phyloP scores from a whole-genome alignment of 2,888 invertebrate species.

The Siphlonurus alternatus region DNA sequence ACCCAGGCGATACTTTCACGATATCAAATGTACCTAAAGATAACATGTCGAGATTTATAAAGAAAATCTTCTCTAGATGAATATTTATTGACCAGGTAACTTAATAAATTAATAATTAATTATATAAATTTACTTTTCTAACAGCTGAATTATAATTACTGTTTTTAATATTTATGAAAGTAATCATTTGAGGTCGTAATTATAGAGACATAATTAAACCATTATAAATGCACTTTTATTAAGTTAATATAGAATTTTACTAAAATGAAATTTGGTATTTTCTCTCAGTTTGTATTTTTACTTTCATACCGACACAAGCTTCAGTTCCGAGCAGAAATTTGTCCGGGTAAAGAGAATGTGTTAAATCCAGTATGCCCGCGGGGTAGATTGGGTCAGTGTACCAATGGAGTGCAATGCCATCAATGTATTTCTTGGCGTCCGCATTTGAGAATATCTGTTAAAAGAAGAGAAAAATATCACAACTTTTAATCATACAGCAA shows the following conservation, averaged over 20 bases:
- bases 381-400: slow-evolving; percentile 49
- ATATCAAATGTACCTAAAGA: slow-evolving; percentile 33
- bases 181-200: too few relatives aligned
- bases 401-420: slow-evolving; percentile 72
- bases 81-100: too few relatives aligned
- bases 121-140: too few relatives aligned
- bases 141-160: too few relatives aligned
- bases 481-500: too few relatives aligned
- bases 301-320: slow-evolving; percentile 45
- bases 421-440: slow-evolving; percentile 40
- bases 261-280: slow-evolving; percentile 8
- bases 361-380: slow-evolving; percentile 35
- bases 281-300: slow-evolving; percentile 3
- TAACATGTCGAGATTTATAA: too few relatives aligned
- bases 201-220: too few relatives aligned
- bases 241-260: slow-evolving; percentile 35
- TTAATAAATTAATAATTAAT: too few relatives aligned
- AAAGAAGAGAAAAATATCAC: too few relatives aligned
- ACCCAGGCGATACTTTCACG: slow-evolving; percentile 45
- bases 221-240: too few relatives aligned
- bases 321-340: slow-evolving; percentile 67
- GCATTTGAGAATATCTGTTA: slow-evolving; percentile 21
- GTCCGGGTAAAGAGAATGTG: slow-evolving; percentile 42
- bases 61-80: too few relatives aligned
- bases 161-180: too few relatives aligned